Conservation (phyloP, 2,888 invertebrate genomes). For the Scaptomyza reducta region DNA sequence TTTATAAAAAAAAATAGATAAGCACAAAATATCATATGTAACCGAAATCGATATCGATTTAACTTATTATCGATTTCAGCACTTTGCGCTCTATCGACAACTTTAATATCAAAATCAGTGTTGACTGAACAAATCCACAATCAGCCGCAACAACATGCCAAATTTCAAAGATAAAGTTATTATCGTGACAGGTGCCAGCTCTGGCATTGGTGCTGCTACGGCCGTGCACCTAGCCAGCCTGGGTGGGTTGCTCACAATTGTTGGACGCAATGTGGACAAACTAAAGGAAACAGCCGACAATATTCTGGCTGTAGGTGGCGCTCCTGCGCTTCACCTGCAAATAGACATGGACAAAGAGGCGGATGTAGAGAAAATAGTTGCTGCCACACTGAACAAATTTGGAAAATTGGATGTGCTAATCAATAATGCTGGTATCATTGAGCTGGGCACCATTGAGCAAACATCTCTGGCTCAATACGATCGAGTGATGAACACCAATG, state of each 20-base stretch:
- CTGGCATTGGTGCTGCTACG: conserved; percentile 90
- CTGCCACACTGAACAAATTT: conserved; percentile 89
- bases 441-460: conserved; percentile 92
- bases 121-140: not conserved
- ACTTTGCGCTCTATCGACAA: conserved; percentile 1
- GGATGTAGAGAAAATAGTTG: conserved; percentile 89
- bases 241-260: conserved; percentile 87
- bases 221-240: conserved; percentile 88
- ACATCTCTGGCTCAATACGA: conserved; percentile 95
- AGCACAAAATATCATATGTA: not conserved
- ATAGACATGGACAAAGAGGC: conserved; percentile 90
- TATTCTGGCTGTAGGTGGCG: conserved; percentile 64
- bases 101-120: conserved; percentile 27
- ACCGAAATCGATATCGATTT: no score
- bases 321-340: conserved; percentile 86
- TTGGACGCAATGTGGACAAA: conserved; percentile 89
- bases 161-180: conserved; percentile 86
- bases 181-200: conserved; percentile 89
- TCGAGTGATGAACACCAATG: conserved; percentile 94
- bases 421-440: conserved; percentile 95
- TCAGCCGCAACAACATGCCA: conserved; percentile 81
- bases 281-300: conserved; percentile 87
- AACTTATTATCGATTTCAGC: conserved; percentile 28
- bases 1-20: not conserved
- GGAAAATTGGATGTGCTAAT: conserved; percentile 92